phyloP scores from a whole-genome alignment of 1,140 invertebrate genomes.

The Cydia fagiglandana region DNA sequence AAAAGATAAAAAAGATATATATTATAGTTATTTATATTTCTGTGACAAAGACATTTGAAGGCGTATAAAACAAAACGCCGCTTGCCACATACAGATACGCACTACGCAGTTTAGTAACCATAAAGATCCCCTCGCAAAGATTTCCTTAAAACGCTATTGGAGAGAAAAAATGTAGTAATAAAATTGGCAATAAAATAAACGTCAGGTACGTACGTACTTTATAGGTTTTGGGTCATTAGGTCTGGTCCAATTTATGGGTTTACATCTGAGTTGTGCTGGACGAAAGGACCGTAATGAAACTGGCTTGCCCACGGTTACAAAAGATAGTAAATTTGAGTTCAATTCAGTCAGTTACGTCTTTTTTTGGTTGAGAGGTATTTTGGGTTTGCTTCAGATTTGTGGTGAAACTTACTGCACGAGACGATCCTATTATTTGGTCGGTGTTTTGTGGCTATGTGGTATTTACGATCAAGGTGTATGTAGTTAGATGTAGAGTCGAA shows the following conservation, averaged over 20 bases:
- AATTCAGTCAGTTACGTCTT: not conserved
- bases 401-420: constrained; percentile 3
- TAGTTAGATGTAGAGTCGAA: not conserved
- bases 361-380: not conserved
- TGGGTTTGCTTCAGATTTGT: not conserved
- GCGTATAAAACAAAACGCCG: constrained; percentile 1
- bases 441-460: not conserved
- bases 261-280: constrained; percentile 21
- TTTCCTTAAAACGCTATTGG: constrained; percentile 11
- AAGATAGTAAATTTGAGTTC: not conserved
- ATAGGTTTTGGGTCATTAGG: constrained; percentile 24
- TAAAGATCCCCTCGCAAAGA: constrained; percentile 20
- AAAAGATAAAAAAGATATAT: no score
- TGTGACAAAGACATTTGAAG: not conserved
- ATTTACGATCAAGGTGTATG: not conserved
- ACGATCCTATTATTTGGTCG: not conserved
- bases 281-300: constrained; percentile 18
- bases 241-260: constrained; percentile 18
- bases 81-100: constrained; percentile 4
- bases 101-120: constrained; percentile 24
- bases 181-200: constrained; percentile 30
- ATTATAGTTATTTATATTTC: no score
- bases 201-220: constrained; percentile 26
- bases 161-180: constrained; percentile 13
- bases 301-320: not conserved